Evolutionary conservation across 2,888 invertebrate species (phyloP), one percentile per base, ranked within the genome.

Genomic region (Lycophotia porphyrea): DNA sequence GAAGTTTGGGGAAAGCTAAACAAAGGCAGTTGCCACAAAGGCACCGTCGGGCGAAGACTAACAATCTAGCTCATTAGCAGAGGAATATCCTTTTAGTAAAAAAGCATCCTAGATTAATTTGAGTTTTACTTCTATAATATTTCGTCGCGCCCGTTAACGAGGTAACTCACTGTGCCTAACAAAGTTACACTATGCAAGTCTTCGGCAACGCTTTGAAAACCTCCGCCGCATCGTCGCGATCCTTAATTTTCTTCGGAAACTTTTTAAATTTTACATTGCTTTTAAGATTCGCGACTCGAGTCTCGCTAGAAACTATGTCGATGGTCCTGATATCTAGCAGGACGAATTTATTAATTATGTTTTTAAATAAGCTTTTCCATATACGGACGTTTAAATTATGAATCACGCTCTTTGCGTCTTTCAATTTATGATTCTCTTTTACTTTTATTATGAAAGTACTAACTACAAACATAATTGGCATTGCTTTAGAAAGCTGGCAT

Each of bases 211-310:
- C 93, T 93, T 92, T 92, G 88, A 90, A 88, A 91, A 89, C 88
- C 86, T 86, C 88, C 89, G 90, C 65, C 89, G 89, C 47, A 8
- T 47, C 15, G 47, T 87, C 85, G 84, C 88, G 88, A 89, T 90
- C 90, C 93, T 94, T 95, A 94, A 95, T 94, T 95, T 95, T 93
- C 93, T 93, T 94, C 93, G 89, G 88, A 93, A 94, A 93, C 93
- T 95, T 92, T 94, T 94, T 93, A 93, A 95, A 94, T 93, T 93
- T 94, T 93, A 89, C 92, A 93, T 91, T 91, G 91, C 92, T 92
- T 93, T 93, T 91, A 93, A 93, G 91, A 93, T 92, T 93, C 87
- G 88, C 87, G 86, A 89, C 89, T 89, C 84, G 85, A 88, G 76
- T 88, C 92, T 91, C 90, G 84, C 84, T 85, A 88, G 90, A 91